phyloP scores from a whole-genome alignment of 2,113 vertebrate species.

The Gymnocephalus cernua region DNA sequence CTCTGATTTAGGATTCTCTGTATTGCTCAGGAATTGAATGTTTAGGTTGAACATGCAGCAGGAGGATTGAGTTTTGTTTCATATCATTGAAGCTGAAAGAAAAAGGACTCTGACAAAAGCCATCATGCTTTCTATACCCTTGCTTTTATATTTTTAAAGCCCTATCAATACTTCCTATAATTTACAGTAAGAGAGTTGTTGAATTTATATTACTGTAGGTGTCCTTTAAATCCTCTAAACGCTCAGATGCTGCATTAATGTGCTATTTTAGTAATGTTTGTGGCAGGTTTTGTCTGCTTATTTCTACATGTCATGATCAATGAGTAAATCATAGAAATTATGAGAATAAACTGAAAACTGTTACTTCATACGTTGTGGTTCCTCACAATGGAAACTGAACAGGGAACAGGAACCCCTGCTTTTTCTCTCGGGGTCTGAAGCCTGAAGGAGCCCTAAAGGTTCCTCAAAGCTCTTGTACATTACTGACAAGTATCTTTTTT shows the following conservation, averaged over 20 bases:
- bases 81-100: not conserved
- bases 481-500: not conserved
- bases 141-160: not conserved
- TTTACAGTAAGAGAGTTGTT: not conserved
- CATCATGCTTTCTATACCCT: not conserved
- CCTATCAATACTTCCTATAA: not conserved
- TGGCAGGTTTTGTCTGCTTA: not conserved
- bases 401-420: not conserved
- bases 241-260: not conserved
- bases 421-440: not conserved
- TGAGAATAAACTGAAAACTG: not conserved
- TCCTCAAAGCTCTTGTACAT: not conserved
- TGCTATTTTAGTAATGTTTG: not conserved
- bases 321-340: not conserved
- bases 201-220: not conserved
- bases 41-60: not conserved
- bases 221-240: not conserved
- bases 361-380: not conserved
- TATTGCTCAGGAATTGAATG: constrained; percentile 32
- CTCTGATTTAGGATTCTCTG: constrained; percentile 45
- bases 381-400: not conserved
- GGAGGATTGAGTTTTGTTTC: not conserved
- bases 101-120: not conserved
- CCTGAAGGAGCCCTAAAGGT: not conserved
- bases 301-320: not conserved